phyloP scores from a whole-genome alignment of 2,113 vertebrate genomes.

The Isurus oxyrinchus region DNA sequence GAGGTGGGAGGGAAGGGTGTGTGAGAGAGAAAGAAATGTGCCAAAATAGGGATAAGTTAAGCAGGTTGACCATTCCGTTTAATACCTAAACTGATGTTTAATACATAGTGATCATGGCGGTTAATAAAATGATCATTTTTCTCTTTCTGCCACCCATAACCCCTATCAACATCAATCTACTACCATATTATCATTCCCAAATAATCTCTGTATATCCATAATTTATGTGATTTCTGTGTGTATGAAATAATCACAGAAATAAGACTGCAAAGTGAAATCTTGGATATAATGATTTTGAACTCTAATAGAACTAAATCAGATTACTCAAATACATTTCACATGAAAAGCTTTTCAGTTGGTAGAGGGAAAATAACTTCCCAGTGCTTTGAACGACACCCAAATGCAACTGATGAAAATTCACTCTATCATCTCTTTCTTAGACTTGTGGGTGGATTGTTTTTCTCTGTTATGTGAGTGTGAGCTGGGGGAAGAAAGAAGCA shows the following conservation, averaged over 20 bases:
- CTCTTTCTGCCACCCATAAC: not conserved
- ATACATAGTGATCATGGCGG: not conserved
- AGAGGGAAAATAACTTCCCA: not conserved
- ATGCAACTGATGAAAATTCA: not conserved
- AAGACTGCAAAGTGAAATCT: not conserved
- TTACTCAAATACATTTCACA: not conserved
- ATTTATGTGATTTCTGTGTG: not conserved
- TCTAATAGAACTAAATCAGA: not conserved
- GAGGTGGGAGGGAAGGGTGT: not conserved
- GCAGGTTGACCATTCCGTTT: not conserved
- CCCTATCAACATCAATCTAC: not conserved
- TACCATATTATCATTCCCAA: not conserved
- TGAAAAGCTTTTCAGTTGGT: too few species aligned
- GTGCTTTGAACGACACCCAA: not conserved
- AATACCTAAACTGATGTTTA: not conserved
- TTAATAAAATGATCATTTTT: not conserved
- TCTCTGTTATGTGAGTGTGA: not conserved
- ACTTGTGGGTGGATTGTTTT: not conserved
- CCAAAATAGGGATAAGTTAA: not conserved
- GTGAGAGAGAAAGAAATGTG: not conserved
- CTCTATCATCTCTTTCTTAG: not conserved
- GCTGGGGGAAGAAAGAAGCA: not conserved
- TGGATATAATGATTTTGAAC: slow-evolving; percentile 9
- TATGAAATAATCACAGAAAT: not conserved
- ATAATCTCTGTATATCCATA: not conserved